Evolutionary conservation across 2,797 vertebrate species (phyloP).

Genomic region (Schizothorax lantsangensis): DNA sequence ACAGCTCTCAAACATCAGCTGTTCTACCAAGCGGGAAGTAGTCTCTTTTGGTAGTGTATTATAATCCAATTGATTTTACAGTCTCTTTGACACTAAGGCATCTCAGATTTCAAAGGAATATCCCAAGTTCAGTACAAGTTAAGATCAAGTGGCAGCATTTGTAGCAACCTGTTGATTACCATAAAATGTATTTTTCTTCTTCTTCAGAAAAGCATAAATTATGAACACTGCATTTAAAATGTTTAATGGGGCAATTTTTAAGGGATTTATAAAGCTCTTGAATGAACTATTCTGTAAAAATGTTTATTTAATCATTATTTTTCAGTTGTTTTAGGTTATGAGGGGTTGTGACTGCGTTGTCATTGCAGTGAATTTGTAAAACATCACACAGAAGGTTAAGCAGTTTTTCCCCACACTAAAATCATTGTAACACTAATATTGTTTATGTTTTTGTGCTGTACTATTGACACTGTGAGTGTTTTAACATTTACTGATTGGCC

Average conservation of each 20-base stretch:
- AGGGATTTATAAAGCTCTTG: not conserved
- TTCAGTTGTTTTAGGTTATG: not conserved
- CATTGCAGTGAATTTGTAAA: not conserved
- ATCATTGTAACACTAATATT: not conserved
- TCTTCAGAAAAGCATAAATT: not conserved
- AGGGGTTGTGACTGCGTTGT: not conserved
- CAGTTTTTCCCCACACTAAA: not conserved
- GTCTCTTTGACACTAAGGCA: constrained; percentile 27
- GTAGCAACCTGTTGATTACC: not conserved
- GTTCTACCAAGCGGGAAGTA: not conserved
- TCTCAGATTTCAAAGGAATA: not conserved
- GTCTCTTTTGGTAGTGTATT: constrained; percentile 28
- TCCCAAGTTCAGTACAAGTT: not conserved
- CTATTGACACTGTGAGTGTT: not conserved
- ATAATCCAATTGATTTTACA: constrained; percentile 24
- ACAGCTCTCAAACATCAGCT: constrained; percentile 22
- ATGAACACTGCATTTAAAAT: not conserved
- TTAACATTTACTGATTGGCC: not conserved
- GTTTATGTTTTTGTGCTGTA: not conserved
- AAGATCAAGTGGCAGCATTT: not conserved
- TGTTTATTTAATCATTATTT: not conserved
- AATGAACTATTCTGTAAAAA: not conserved
- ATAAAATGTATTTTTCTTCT: not conserved
- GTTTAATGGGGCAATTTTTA: not conserved
- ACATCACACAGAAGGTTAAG: not conserved